A percentile compares a stretch with the other conserved stretches of the same genome.
phyloP scores from a whole-genome alignment of 2,113 vertebrate genomes.

The Pogonocichla stellata region DNA sequence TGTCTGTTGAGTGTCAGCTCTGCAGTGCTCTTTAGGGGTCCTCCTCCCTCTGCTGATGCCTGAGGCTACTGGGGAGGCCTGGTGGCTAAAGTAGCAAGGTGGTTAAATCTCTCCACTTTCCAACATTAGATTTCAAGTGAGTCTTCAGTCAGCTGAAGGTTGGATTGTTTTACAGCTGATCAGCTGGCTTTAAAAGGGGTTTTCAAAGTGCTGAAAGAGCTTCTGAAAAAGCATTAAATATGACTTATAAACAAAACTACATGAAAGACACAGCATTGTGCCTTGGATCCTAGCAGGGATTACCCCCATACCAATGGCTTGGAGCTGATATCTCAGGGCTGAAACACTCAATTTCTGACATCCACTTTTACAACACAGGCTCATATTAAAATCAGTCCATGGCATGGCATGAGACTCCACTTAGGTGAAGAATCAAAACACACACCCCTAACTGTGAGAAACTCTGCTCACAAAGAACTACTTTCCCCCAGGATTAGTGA shows the following conservation, averaged over 20 bases:
- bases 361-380: background rate
- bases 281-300: background rate
- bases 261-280: background rate
- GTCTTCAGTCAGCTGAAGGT: background rate
- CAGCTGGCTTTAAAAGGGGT: background rate
- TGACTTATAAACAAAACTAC: background rate
- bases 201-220: background rate
- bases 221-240: background rate
- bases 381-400: background rate
- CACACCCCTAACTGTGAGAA: background rate
- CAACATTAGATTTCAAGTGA: background rate
- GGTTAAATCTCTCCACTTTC: background rate
- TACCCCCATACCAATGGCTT: background rate
- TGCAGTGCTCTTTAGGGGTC: background rate
- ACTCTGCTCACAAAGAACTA: background rate
- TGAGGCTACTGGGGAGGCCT: background rate
- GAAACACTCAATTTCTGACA: background rate
- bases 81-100: background rate
- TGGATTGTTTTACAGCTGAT: background rate
- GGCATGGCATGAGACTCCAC: background rate
- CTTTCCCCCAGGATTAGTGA: constrained; percentile 9
- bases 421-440: constrained; percentile 11
- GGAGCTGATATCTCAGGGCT: background rate
- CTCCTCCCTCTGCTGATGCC: background rate
- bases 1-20: background rate